Conservation (phyloP, 2,113 vertebrate species). For the Erythrolamprus reginae region DNA sequence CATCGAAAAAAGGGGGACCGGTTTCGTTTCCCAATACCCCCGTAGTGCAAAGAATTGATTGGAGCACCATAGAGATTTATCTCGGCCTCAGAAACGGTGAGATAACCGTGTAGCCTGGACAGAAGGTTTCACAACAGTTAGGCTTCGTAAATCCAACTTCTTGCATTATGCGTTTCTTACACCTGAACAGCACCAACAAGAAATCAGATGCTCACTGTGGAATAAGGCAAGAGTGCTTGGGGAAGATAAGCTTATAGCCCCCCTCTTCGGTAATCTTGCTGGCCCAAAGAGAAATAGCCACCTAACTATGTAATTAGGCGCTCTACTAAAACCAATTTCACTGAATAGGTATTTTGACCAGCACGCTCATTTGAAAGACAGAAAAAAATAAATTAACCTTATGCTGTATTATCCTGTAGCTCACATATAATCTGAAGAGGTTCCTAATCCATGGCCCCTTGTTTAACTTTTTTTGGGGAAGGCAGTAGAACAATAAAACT, state of each 20-base stretch:
- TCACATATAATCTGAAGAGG: background rate
- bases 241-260: background rate
- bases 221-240: background rate
- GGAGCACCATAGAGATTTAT: background rate
- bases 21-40: background rate
- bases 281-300: background rate
- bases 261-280: background rate
- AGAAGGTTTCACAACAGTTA: background rate
- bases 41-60: background rate
- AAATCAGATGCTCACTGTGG: background rate
- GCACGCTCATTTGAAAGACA: background rate
- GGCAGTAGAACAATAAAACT: too few relatives aligned
- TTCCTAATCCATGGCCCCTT: background rate
- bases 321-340: background rate
- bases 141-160: background rate
- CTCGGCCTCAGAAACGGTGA: background rate
- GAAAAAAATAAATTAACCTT: background rate
- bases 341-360: background rate
- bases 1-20: background rate
- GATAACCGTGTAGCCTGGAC: background rate
- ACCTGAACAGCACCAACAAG: accelerated
- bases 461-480: background rate
- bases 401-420: background rate
- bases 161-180: background rate
- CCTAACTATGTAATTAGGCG: background rate